These are phyloP conservation scores for Novumbra hubbsi DNA, from an alignment of 2,797 vertebrate genomes.

Conservation along the genomic window DNA sequence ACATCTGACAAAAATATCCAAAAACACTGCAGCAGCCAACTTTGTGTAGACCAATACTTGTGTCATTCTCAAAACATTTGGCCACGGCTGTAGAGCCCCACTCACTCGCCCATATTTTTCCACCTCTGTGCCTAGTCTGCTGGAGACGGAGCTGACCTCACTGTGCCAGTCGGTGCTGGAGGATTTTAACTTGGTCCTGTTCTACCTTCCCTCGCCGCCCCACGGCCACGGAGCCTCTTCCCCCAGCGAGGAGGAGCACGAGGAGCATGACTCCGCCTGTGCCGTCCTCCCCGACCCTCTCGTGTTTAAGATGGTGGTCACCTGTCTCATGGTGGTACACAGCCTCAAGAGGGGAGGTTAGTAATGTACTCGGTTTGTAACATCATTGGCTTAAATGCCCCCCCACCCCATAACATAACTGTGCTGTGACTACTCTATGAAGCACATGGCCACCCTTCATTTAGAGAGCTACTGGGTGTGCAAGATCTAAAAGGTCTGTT, in stretches of 20 bases:
- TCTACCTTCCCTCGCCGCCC: constrained; percentile 85
- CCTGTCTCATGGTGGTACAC: constrained; percentile 96
- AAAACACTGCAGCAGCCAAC: too few relatives aligned
- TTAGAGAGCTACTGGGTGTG: too few relatives aligned
- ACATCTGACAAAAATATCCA: too few relatives aligned
- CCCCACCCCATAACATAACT: too few relatives aligned
- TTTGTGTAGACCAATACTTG: too few relatives aligned
- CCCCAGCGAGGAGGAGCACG: constrained; percentile 83
- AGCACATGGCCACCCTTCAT: too few relatives aligned
- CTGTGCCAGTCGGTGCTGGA: constrained; percentile 97
- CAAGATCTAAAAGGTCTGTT: too few relatives aligned
- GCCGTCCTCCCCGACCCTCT: constrained; percentile 89
- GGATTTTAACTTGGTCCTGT: constrained; percentile 96
- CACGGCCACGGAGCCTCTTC: constrained; percentile 69
- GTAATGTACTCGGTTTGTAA: neutral
- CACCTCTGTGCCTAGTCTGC: constrained; percentile 68
- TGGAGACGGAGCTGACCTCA: constrained; percentile 89
- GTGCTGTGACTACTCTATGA: too few relatives aligned
- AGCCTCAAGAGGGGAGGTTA: constrained; percentile 94
- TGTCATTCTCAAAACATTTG: too few relatives aligned
- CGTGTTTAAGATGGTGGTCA: constrained; percentile 92
- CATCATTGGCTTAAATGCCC: too few relatives aligned
- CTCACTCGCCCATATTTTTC: neutral
- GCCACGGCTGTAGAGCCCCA: too few relatives aligned
- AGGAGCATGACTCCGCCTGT: constrained; percentile 83